Evolutionary conservation across 2,888 invertebrate genomes (phyloP).

Genomic region (Nephrocerus scutellatus): DNA sequence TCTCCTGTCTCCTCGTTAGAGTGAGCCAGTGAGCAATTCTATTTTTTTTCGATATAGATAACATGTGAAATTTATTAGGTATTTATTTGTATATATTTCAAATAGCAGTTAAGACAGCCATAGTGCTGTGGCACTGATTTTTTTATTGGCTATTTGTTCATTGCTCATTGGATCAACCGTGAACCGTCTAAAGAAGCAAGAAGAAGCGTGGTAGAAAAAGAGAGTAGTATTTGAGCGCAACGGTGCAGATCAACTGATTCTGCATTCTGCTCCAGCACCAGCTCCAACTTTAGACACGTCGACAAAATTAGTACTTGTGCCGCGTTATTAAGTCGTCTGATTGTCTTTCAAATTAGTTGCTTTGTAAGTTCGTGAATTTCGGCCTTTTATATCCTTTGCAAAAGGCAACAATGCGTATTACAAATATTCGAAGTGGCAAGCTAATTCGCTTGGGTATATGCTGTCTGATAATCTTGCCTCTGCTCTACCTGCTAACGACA

Average conservation of each 20-base stretch:
- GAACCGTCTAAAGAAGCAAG: slow-evolving; percentile 1
- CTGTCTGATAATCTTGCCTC: slow-evolving; percentile 52
- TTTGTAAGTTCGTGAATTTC: slow-evolving; percentile 7
- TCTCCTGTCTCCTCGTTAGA: too few relatives aligned
- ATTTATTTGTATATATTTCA: slow-evolving; percentile 5
- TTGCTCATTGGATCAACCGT: slow-evolving; percentile 11
- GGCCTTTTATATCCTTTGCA: not conserved
- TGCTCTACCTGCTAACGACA: slow-evolving; percentile 58
- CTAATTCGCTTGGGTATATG: slow-evolving; percentile 53
- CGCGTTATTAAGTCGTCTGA: not conserved
- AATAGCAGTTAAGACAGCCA: slow-evolving; percentile 2
- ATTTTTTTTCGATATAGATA: too few relatives aligned
- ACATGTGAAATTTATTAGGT: too few relatives aligned
- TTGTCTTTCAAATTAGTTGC: slow-evolving; percentile 10
- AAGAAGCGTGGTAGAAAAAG: slow-evolving; percentile 2
- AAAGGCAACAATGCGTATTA: slow-evolving; percentile 51
- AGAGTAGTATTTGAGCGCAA: slow-evolving; percentile 6
- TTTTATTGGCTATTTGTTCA: slow-evolving; percentile 25
- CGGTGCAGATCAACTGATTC: too few relatives aligned
- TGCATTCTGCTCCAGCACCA: too few relatives aligned
- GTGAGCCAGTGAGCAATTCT: too few relatives aligned
- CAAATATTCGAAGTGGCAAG: slow-evolving; percentile 55
- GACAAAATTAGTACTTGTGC: slow-evolving; percentile 17
- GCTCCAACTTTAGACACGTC: slow-evolving; percentile 26
- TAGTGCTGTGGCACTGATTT: slow-evolving; percentile 5